A percentile compares a stretch with the other conserved stretches of the same genome.
phyloP scores from a whole-genome alignment of 2,113 vertebrate species.

The Cyanoramphus novaezelandiae region DNA sequence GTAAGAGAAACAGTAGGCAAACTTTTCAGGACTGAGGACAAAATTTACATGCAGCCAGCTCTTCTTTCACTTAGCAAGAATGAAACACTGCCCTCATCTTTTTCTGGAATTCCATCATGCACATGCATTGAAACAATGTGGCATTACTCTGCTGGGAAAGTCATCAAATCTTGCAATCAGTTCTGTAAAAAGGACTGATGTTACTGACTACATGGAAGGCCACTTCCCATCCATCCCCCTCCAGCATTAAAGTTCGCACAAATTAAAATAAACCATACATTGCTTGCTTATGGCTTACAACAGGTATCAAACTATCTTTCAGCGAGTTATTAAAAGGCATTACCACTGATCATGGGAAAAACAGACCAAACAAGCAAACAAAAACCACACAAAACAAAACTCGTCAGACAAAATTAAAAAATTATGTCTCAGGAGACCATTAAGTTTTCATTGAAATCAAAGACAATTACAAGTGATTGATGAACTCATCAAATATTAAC shows the following conservation, averaged over 20 bases:
- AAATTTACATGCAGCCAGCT: neutral
- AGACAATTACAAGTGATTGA: constrained; percentile 68
- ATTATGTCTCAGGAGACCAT: neutral
- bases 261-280: neutral
- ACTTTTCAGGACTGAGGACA: neutral
- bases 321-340: neutral
- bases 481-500: constrained; percentile 73
- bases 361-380: neutral
- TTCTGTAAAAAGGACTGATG: neutral
- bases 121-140: neutral
- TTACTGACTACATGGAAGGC: neutral
- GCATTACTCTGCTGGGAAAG: neutral
- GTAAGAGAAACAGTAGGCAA: neutral
- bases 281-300: neutral
- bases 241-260: neutral
- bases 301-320: neutral
- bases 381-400: neutral
- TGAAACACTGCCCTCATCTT: neutral
- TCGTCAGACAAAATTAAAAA: neutral
- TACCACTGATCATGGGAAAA: neutral
- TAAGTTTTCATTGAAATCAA: constrained; percentile 71
- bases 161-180: neutral
- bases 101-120: neutral
- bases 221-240: neutral
- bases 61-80: neutral